Evolutionary conservation across 2,888 invertebrate species (phyloP).

Genomic region (Dorcus parallelipipedus): DNA sequence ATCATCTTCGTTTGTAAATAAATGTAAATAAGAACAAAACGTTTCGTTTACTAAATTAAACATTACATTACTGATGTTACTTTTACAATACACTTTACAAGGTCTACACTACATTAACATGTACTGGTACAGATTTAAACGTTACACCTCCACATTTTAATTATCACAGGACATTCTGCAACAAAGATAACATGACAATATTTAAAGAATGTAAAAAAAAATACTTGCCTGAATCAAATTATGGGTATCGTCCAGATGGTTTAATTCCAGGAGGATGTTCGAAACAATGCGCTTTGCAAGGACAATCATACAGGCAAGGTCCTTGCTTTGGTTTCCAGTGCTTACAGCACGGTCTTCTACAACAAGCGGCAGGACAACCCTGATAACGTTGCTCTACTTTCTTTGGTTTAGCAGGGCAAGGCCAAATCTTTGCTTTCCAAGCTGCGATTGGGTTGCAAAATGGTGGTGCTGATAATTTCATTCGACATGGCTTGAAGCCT

Average conservation of each 20-base stretch:
- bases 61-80: no score
- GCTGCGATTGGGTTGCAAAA: conserved; percentile 42
- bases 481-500: conserved; percentile 44
- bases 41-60: neutral
- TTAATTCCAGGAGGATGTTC: conserved; percentile 40
- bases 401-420: conserved; percentile 39
- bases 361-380: conserved; percentile 32
- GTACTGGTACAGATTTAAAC: no score
- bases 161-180: no score
- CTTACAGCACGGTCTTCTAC: conserved; percentile 43
- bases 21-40: neutral
- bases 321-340: conserved; percentile 44
- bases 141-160: no score
- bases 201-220: no score
- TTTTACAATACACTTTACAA: no score
- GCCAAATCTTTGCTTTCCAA: conserved; percentile 41
- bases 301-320: conserved; percentile 41
- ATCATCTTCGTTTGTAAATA: neutral
- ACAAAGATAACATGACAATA: no score
- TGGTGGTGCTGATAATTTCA: conserved; percentile 40
- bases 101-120: no score
- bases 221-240: neutral
- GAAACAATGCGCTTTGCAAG: conserved; percentile 45
- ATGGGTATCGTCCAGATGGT: conserved; percentile 15
- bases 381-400: neutral